Conservation (phyloP, 2,888 invertebrate species). For the Diadromus collaris region DNA sequence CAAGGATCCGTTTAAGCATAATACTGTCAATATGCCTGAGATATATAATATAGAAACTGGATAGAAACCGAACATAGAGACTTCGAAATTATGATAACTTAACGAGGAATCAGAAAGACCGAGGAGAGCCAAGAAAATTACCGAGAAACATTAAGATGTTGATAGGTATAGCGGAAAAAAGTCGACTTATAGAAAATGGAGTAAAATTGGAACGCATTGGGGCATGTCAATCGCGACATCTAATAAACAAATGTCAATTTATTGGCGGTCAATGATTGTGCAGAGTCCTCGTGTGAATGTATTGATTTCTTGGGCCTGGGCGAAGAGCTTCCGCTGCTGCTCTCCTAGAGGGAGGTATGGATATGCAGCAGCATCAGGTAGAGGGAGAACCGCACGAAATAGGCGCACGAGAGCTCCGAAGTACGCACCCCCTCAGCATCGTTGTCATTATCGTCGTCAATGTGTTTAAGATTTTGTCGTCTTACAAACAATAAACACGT, state of each 20-base stretch:
- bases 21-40: not conserved
- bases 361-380: constrained; percentile 41
- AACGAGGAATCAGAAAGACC: not conserved
- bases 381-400: constrained; percentile 42
- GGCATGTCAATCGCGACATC: constrained; percentile 24
- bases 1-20: not conserved
- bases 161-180: not conserved
- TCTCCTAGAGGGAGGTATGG: constrained; percentile 55
- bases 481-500: constrained; percentile 14
- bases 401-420: constrained; percentile 36
- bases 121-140: not conserved
- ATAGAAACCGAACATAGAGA: not conserved
- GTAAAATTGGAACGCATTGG: constrained; percentile 8
- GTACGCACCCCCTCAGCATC: not conserved
- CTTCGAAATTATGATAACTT: not conserved
- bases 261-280: constrained; percentile 43
- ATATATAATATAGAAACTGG: not conserved
- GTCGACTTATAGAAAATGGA: not conserved
- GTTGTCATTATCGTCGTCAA: constrained; percentile 32
- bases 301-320: constrained; percentile 52
- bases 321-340: constrained; percentile 48
- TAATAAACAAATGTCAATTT: constrained; percentile 38
- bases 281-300: constrained; percentile 48
- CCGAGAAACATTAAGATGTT: not conserved
- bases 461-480: constrained; percentile 37